Evolutionary conservation across 2,113 vertebrate species (phyloP).

Genomic region (Pygoscelis adeliae): DNA sequence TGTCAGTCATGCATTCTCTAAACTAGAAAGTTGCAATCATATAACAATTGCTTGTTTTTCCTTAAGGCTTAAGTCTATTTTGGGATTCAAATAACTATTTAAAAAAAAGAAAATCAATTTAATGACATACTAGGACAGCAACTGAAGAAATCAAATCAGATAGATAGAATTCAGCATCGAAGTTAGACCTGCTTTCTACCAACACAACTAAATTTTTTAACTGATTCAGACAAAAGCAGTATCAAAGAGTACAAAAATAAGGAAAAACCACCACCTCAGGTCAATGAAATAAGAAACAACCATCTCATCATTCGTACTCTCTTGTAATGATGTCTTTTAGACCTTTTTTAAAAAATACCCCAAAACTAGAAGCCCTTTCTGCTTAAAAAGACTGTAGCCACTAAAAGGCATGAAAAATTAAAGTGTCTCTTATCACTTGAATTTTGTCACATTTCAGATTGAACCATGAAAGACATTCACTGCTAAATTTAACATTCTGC

Average conservation of each 20-base stretch:
- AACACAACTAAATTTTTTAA: not conserved
- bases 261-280: accelerated
- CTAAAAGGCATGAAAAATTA: not conserved
- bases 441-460: not conserved
- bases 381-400: not conserved
- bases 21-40: not conserved
- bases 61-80: not conserved
- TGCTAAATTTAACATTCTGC: not conserved
- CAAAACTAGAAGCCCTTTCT: not conserved
- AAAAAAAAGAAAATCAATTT: not conserved
- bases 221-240: not conserved
- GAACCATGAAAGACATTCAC: not conserved
- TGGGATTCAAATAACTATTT: not conserved
- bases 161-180: not conserved
- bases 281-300: not conserved
- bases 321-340: not conserved
- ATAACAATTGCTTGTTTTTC: not conserved
- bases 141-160: not conserved
- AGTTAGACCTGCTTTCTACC: not conserved
- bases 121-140: not conserved
- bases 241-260: not conserved
- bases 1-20: not conserved
- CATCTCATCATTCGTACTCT: not conserved
- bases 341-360: not conserved
- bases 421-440: not conserved